Conservation (phyloP, 2,113 vertebrate species). For the Thermophis baileyi region DNA sequence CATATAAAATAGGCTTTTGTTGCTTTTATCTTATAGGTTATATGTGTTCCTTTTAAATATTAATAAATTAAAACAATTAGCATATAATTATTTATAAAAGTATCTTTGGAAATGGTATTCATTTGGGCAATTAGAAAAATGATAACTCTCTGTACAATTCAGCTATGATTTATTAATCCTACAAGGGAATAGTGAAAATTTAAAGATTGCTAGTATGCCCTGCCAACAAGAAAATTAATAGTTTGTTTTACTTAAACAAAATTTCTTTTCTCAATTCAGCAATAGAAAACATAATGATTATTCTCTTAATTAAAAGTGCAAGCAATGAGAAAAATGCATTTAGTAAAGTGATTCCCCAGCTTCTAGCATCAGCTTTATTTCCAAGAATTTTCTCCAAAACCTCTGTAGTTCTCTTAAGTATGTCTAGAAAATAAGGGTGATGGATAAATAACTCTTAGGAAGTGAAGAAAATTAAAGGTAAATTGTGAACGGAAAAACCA, state of each 20-base stretch:
- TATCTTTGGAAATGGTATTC: slow-evolving; percentile 17
- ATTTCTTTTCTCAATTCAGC: background rate
- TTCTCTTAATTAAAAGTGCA: background rate
- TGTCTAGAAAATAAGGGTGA: background rate
- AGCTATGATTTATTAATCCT: slow-evolving; percentile 32
- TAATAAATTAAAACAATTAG: background rate
- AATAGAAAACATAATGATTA: background rate
- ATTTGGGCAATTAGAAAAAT: slow-evolving; percentile 6
- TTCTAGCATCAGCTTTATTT: background rate
- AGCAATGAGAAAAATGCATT: background rate
- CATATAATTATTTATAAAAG: background rate
- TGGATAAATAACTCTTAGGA: background rate
- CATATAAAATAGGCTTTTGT: background rate
- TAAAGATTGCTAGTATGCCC: background rate
- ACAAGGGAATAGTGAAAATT: slow-evolving; percentile 32
- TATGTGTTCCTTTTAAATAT: background rate
- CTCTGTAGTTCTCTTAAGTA: background rate
- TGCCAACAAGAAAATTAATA: slow-evolving; percentile 35
- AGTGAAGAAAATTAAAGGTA: background rate
- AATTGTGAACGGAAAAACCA: background rate
- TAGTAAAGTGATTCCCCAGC: background rate
- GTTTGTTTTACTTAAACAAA: slow-evolving; percentile 38
- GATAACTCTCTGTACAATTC: background rate
- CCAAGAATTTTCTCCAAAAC: background rate
- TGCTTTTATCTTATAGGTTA: background rate